Base-by-base conservation (phyloP, 2,888 invertebrate species). In the Beris chalybata region DNA sequence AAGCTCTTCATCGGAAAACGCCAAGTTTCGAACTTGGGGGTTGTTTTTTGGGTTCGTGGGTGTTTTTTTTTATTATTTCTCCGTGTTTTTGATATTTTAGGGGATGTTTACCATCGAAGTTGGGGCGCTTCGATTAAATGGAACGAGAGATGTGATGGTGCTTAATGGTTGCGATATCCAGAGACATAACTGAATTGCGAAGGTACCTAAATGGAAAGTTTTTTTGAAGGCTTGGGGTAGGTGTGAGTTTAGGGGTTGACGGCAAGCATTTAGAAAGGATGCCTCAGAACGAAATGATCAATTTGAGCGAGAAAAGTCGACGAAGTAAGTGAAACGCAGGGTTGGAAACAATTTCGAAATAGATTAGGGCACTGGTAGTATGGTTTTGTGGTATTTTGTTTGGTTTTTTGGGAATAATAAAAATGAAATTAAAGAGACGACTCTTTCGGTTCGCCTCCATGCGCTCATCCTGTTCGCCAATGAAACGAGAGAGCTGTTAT, bases 131-230 rank as follows among this genome's bases (percentile, higher is more conserved):
- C 61, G 61, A 61, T 61, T 61, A 61, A 61, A 61, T 61, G 61
- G 50, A 61, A 61, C 61, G 61, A 50, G 61, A 50, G 61, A 61
- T 61, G 50, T 52, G 61, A 61, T 61, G 61, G 61, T 43, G 38
- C 61, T 45, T 61, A 61, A 61, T 61, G 61, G 61, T 52, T 22
- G 61, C 38, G 61, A 61, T 61, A 61, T 61, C 52, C 38, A 50
- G 61, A 61, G 61, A 61, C 61, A 61, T 52, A 61, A 61, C 50
- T 61, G 61, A 61, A 61, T 61, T 61, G 50, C 61, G 50, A 61
- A 61, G 61, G 61, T 61, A 22, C 22, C 22, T 22, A 61, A 61
- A 61, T 61, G 61, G 61, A 61, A 50, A 50, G 61, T 61, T 61
- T 61, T 61, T 61, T 61, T 38, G 61, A 12, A 50, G 30, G 52